phyloP scores from a whole-genome alignment of 2,113 vertebrate species.

The Ophiodon elongatus region DNA sequence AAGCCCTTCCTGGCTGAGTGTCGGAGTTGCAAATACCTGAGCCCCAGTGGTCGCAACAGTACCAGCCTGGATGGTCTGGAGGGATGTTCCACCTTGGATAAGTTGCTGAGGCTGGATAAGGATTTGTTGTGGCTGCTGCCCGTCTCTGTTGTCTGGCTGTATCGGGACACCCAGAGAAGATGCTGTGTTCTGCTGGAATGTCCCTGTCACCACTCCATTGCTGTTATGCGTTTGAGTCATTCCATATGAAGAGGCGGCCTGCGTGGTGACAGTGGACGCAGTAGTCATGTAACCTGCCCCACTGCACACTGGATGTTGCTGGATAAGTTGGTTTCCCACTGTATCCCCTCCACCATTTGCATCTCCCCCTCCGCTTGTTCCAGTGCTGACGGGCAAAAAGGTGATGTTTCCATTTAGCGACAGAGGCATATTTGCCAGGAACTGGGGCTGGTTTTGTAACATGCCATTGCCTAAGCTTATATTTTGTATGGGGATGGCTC shows the following conservation, averaged over 20 bases:
- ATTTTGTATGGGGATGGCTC: slow-evolving; percentile 95
- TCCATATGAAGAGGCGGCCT: slow-evolving; percentile 83
- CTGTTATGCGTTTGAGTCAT: slow-evolving; percentile 75
- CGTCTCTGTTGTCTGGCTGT: slow-evolving; percentile 81
- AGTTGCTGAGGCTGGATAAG: slow-evolving; percentile 90
- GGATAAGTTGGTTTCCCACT: slow-evolving; percentile 71
- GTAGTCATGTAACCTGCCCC: slow-evolving; percentile 73
- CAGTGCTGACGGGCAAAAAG: slow-evolving; percentile 90
- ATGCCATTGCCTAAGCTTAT: slow-evolving; percentile 88
- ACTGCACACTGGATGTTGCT: slow-evolving; percentile 71
- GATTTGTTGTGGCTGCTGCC: slow-evolving; percentile 86
- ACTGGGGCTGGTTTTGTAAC: slow-evolving; percentile 93
- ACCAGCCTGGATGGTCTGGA: slow-evolving; percentile 90
- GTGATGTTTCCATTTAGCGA: slow-evolving; percentile 97
- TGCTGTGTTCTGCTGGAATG: slow-evolving; percentile 78
- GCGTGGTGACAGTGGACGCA: slow-evolving; percentile 87
- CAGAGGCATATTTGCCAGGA: slow-evolving; percentile 94
- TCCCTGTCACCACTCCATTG: slow-evolving; percentile 50
- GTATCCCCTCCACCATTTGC: slow-evolving; percentile 60
- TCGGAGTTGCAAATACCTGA: slow-evolving; percentile 91
- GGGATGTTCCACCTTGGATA: slow-evolving; percentile 88
- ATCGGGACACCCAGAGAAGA: slow-evolving; percentile 71
- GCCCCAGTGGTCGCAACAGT: slow-evolving; percentile 85
- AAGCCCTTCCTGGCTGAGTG: slow-evolving; percentile 92
- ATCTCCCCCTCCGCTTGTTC: slow-evolving; percentile 74